Conservation (phyloP, 2,888 invertebrate species). For the Thalpophila matura region DNA sequence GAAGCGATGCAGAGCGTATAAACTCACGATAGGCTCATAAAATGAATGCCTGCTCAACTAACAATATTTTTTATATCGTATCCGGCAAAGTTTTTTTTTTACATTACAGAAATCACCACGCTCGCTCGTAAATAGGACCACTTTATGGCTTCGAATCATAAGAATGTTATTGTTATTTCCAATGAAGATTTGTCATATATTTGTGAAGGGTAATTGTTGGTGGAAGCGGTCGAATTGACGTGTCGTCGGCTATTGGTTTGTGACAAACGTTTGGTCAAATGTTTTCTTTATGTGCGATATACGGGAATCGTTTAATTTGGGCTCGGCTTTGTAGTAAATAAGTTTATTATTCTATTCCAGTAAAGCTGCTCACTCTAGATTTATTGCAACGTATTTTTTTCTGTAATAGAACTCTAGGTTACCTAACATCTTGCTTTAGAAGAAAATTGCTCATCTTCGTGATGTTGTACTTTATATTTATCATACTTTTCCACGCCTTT, state of each 20-base stretch:
- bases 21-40: constrained; percentile 74
- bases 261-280: constrained; percentile 39
- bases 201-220: constrained; percentile 58
- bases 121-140: constrained; percentile 68
- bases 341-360: constrained; percentile 47
- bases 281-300: constrained; percentile 36
- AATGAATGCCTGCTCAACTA: constrained; percentile 78
- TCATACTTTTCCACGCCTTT: constrained; percentile 37
- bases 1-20: constrained; percentile 64
- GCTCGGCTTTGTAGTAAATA: constrained; percentile 26
- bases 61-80: constrained; percentile 74
- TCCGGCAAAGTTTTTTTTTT: constrained; percentile 64
- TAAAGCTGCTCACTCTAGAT: constrained; percentile 38
- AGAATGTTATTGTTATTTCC: constrained; percentile 70
- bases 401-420: constrained; percentile 23
- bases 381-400: constrained; percentile 45
- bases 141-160: constrained; percentile 69
- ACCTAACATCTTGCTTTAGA: constrained; percentile 39
- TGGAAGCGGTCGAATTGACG: constrained; percentile 41
- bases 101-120: constrained; percentile 67
- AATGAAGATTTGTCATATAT: constrained; percentile 62
- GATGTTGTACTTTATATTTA: constrained; percentile 48
- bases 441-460: constrained; percentile 40
- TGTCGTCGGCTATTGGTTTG: constrained; percentile 34
- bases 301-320: constrained; percentile 41